Percentiles rank a stretch among this genome's conserved stretches.
These are phyloP conservation scores for Colaptes auratus DNA, from an alignment of 2,113 vertebrate genomes.

Conservation along the genomic window DNA sequence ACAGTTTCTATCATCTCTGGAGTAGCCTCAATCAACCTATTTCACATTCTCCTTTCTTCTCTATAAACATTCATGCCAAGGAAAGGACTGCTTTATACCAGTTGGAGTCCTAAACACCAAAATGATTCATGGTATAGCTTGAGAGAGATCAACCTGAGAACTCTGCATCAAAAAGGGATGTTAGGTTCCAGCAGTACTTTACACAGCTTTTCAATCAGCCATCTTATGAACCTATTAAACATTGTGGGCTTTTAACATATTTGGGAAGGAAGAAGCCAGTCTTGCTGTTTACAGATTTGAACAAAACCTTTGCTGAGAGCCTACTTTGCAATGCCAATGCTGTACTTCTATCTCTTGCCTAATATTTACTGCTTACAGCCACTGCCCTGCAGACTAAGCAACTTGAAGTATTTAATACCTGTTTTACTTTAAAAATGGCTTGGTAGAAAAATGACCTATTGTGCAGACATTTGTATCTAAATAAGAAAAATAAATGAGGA, in stretches of 20 bases:
- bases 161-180: not conserved
- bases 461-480: not conserved
- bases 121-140: not conserved
- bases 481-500: not conserved
- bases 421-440: not conserved
- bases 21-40: not conserved
- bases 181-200: not conserved
- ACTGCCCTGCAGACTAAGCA: not conserved
- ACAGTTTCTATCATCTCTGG: not conserved
- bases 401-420: not conserved
- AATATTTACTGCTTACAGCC: not conserved
- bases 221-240: not conserved
- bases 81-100: not conserved
- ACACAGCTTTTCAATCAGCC: not conserved
- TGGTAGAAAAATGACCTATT: not conserved
- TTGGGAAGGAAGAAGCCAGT: not conserved
- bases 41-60: not conserved
- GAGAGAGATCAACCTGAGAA: not conserved
- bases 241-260: not conserved
- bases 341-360: not conserved
- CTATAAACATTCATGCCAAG: not conserved
- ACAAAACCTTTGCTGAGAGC: constrained; percentile 69
- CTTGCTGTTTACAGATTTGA: constrained; percentile 60
- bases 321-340: not conserved
- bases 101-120: not conserved